These are phyloP conservation scores for Ruditapes philippinarum DNA, from an alignment of 1,140 invertebrate genomes.

Conservation along the genomic window DNA sequence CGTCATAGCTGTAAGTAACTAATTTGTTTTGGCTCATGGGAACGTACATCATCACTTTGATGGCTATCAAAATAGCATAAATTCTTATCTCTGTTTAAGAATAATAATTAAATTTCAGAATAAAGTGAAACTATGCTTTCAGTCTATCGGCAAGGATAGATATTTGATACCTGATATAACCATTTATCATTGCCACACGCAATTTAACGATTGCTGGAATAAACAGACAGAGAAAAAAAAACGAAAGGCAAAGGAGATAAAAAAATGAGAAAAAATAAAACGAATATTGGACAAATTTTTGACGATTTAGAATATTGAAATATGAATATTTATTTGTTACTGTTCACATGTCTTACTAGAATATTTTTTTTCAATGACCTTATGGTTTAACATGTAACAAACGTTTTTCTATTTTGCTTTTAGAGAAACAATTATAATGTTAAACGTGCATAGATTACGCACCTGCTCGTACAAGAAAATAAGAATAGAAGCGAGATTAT, in stretches of 20 bases:
- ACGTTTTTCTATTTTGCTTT: too few relatives aligned
- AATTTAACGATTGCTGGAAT: not conserved
- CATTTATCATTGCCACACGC: conserved; percentile 21
- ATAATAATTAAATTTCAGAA: conserved; percentile 41
- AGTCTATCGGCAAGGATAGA: not conserved
- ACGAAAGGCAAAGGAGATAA: not conserved
- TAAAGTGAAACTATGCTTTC: not conserved
- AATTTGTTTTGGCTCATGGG: conserved; percentile 11
- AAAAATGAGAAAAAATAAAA: too few relatives aligned
- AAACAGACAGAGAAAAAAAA: not conserved
- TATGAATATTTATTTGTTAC: too few relatives aligned
- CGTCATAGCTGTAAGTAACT: not conserved
- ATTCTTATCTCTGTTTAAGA: conserved; percentile 34
- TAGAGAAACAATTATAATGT: too few relatives aligned
- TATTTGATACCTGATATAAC: not conserved
- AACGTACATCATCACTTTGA: not conserved
- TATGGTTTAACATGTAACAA: too few relatives aligned
- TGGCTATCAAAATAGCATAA: conserved; percentile 21
- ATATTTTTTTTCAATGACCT: too few relatives aligned
- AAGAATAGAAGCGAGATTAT: too few relatives aligned
- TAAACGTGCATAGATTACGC: too few relatives aligned
- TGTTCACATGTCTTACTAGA: too few relatives aligned
- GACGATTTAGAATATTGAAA: too few relatives aligned
- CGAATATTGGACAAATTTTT: too few relatives aligned
- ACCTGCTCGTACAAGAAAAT: too few relatives aligned